Evolutionary conservation across 2,797 vertebrate species (phyloP), one percentile per base, ranked within the genome.

Genomic region (Enteromius mattozi): DNA sequence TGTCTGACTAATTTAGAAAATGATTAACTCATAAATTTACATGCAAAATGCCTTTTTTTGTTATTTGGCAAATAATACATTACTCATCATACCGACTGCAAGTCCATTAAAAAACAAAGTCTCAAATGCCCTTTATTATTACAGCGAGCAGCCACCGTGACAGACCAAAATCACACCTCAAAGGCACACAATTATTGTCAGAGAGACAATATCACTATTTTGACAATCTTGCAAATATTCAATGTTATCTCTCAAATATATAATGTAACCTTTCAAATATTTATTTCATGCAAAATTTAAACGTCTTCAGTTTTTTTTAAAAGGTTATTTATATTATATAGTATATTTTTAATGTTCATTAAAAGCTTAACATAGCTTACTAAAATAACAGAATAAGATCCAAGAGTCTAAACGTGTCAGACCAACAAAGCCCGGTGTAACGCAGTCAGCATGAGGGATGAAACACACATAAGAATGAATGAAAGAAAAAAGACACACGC

Each of bases 381-480:
- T 17, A 59, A 59, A 59, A 59, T 74, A 21, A 74, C 24, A 27
- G 40, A 77, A 65, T 30, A 65, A 78, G 45, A 12, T 47, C 1
- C 35, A 71, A 17, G 68, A 51, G 63, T 61, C 40, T 59, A 72
- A 63, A 56, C 4, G 17, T 78, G 56, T 49, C 47, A 76, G 27
- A 33, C 27, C 79, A 85, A 81, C 76, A 86, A 68, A 86, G 76
- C 75, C 24, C 42, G 54, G 82, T 21, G 33, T 49, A 77, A 61
- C 24, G 14, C 10, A 8, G 61, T 54, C 40, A 82, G 84, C 80
- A 72, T 42, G 70, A 35, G 51, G 33, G 19, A 66, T 72, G 17
- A 56, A 68, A 35, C 24, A 56, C 45, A 76, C 56, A 77, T 27
- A 0, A 74, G 82, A 85, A 82, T 72, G n/a, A 72, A 75, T 78